Evolutionary conservation across 2,797 vertebrate genomes (phyloP).

Genomic region (Pogonophryne albipinna): DNA sequence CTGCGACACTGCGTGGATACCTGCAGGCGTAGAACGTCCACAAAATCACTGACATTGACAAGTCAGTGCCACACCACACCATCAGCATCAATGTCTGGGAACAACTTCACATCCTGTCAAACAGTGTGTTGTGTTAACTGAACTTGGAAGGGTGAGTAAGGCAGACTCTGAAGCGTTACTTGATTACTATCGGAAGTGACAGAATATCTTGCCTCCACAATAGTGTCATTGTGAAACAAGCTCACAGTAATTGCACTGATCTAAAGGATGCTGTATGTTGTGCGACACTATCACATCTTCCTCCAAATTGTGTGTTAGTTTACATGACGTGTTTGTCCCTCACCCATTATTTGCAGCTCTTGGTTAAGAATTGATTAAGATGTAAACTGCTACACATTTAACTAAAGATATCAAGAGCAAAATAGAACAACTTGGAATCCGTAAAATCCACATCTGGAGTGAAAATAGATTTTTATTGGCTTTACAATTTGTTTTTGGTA

Average conservation of each 20-base stretch:
- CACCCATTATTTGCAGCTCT: conserved; percentile 23
- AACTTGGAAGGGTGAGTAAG: conserved; percentile 49
- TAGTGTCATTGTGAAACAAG: conserved; percentile 37
- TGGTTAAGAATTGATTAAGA: neutral
- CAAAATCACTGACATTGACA: conserved; percentile 55
- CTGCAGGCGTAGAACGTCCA: conserved; percentile 47
- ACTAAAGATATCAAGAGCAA: neutral
- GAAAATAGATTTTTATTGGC: neutral
- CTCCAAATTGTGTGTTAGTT: neutral
- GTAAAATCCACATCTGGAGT: neutral
- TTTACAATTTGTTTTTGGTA: neutral
- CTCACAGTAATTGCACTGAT: conserved; percentile 19
- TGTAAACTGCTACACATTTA: neutral
- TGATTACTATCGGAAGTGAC: conserved; percentile 55
- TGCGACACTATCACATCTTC: conserved; percentile 1
- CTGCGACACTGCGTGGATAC: conserved; percentile 21
- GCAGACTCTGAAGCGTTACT: conserved; percentile 36
- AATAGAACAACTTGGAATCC: neutral
- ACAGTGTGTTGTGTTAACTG: conserved; percentile 36
- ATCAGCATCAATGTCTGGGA: conserved; percentile 34
- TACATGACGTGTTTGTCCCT: conserved; percentile 15
- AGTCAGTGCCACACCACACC: conserved; percentile 55
- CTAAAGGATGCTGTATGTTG: conserved; percentile 23
- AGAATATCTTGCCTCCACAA: conserved; percentile 30
- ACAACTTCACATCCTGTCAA: conserved; percentile 65